Conservation (phyloP, 2,113 vertebrate genomes). For the Lanius ludovicianus region DNA sequence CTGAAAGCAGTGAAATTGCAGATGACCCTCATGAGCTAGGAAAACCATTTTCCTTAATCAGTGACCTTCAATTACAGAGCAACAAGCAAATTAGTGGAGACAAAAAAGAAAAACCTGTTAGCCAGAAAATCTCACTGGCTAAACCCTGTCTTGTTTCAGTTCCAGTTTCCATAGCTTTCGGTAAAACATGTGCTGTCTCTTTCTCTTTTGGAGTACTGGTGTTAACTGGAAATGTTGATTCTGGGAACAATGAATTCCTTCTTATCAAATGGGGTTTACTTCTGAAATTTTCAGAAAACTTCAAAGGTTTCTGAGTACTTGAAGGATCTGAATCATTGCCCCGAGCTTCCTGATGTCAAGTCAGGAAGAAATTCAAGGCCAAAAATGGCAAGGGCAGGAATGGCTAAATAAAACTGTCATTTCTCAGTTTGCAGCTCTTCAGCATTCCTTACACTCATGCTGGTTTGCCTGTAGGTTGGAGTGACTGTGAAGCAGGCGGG, state of each 20-base stretch:
- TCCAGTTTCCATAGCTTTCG: slow-evolving; percentile 42
- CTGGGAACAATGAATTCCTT: slow-evolving; percentile 3
- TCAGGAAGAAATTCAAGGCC: not conserved
- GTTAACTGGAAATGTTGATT: slow-evolving; percentile 54
- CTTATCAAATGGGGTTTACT: slow-evolving; percentile 30
- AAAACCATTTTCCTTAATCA: slow-evolving; percentile 47
- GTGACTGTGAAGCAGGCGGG: not conserved
- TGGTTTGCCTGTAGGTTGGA: not conserved
- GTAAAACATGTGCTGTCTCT: slow-evolving; percentile 27
- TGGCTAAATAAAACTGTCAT: not conserved
- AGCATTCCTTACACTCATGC: not conserved
- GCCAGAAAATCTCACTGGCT: slow-evolving; percentile 47
- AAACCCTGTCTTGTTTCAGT: slow-evolving; percentile 49
- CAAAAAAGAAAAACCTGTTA: slow-evolving; percentile 56
- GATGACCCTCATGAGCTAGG: slow-evolving; percentile 40
- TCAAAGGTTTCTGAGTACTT: not conserved
- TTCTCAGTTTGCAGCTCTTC: not conserved
- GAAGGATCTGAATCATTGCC: not conserved
- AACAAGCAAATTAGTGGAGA: slow-evolving; percentile 56
- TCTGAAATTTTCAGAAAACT: not conserved
- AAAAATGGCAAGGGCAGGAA: not conserved
- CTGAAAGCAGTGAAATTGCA: slow-evolving; percentile 47
- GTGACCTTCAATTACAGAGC: slow-evolving; percentile 61
- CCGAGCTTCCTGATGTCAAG: not conserved
- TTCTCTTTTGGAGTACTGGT: slow-evolving; percentile 6